Percentiles rank a stretch among this genome's conserved stretches.
Evolutionary conservation across 2,797 vertebrate species (phyloP).

Genomic region (Smutsia gigantea): DNA sequence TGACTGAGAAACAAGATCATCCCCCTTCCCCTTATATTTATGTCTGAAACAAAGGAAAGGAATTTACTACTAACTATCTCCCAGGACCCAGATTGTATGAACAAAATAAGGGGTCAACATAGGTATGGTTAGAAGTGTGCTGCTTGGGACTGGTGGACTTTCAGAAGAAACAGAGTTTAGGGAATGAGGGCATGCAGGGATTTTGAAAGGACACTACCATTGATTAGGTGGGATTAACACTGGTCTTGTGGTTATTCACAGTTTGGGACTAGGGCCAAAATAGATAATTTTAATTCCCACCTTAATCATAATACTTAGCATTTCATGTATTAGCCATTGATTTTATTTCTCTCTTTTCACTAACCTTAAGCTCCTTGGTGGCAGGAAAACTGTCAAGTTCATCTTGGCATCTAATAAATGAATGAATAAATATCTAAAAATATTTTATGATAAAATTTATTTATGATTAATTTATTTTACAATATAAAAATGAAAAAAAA

Average conservation of each 20-base stretch:
- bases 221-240: background rate
- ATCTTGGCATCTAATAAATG: background rate
- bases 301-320: background rate
- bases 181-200: background rate
- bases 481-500: background rate
- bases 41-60: background rate
- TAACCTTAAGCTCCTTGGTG: background rate
- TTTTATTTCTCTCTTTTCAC: background rate
- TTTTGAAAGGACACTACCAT: background rate
- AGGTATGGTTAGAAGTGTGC: background rate
- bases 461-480: too few relatives aligned
- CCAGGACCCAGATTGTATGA: background rate
- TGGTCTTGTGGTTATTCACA: background rate
- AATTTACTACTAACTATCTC: background rate
- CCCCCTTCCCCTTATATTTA: accelerated
- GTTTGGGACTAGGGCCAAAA: background rate
- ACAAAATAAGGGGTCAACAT: background rate
- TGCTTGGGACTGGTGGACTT: background rate
- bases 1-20: background rate
- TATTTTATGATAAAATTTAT: background rate
- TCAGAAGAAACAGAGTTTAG: background rate
- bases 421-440: slow-evolving; percentile 39
- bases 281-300: background rate
- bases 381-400: background rate
- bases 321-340: background rate